A percentile compares a stretch with the other conserved stretches of the same genome.
These are phyloP conservation scores for Neelides folsomi DNA, from an alignment of 2,888 invertebrate genomes.

Conservation along the genomic window DNA sequence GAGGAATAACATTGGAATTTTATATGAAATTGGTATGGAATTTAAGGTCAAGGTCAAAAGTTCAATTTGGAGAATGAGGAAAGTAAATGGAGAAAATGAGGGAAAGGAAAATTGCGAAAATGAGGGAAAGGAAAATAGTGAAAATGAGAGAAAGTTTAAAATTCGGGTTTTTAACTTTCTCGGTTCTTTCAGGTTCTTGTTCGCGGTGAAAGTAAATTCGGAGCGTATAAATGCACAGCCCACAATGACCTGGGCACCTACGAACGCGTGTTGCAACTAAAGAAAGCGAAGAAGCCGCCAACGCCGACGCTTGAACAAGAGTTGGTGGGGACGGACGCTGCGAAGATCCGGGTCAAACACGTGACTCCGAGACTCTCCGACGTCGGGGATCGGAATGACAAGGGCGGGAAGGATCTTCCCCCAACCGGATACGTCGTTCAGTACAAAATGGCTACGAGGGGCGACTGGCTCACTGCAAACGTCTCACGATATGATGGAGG, in stretches of 20 bases:
- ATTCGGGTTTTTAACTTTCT: too few relatives aligned
- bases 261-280: constrained; percentile 20
- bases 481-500: constrained; percentile 18
- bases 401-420: constrained; percentile 25
- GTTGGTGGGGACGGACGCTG: constrained; percentile 19
- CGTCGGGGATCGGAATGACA: constrained; percentile 22
- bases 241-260: constrained; percentile 24
- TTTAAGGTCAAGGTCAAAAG: constrained; percentile 1
- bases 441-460: constrained; percentile 30
- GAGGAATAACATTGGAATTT: too few relatives aligned
- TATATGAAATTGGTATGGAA: too few relatives aligned
- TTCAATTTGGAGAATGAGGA: too few relatives aligned
- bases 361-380: constrained; percentile 13
- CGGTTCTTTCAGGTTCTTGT: constrained; percentile 22
- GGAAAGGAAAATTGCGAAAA: too few relatives aligned
- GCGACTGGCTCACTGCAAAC: constrained; percentile 30
- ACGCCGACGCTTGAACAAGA: constrained; percentile 22
- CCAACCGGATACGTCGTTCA: constrained; percentile 31
- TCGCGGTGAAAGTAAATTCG: constrained; percentile 22
- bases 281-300: constrained; percentile 30
- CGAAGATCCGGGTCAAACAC: constrained; percentile 25
- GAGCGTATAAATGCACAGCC: constrained; percentile 26
- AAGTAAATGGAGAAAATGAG: too few relatives aligned
- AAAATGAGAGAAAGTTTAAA: too few relatives aligned
- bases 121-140: too few relatives aligned